phyloP scores from a whole-genome alignment of 1,140 invertebrate genomes.

The Teleopsis dalmanni region DNA sequence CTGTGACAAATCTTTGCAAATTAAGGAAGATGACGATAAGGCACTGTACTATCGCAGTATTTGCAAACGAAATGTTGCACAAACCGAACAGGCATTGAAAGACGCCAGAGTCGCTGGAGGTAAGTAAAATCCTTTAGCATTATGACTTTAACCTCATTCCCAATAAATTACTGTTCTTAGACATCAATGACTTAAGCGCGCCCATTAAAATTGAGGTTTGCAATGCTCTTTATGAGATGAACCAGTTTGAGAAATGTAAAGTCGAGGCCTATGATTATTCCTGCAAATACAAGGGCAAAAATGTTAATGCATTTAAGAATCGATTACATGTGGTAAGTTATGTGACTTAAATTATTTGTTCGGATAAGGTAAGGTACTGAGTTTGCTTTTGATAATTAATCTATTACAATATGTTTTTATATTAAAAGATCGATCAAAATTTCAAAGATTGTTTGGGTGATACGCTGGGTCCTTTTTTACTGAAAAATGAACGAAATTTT shows the following conservation, averaged over 20 bases:
- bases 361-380: not conserved
- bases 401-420: not conserved
- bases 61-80: slow-evolving; percentile 26
- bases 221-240: slow-evolving; percentile 29
- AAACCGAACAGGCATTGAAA: slow-evolving; percentile 22
- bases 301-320: slow-evolving; percentile 17
- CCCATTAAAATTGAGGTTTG: slow-evolving; percentile 16
- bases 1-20: slow-evolving; percentile 24
- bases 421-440: slow-evolving; percentile 21
- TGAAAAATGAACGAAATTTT: slow-evolving; percentile 19
- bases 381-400: not conserved
- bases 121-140: slow-evolving; percentile 11
- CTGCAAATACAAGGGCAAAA: slow-evolving; percentile 15
- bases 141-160: not conserved
- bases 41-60: slow-evolving; percentile 32
- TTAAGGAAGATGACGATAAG: slow-evolving; percentile 19
- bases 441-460: slow-evolving; percentile 23
- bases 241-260: slow-evolving; percentile 32
- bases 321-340: slow-evolving; percentile 20
- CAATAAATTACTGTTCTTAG: not conserved
- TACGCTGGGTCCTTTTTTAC: slow-evolving; percentile 21
- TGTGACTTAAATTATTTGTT: not conserved
- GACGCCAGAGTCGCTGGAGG: slow-evolving; percentile 23
- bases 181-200: slow-evolving; percentile 6
- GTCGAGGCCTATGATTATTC: slow-evolving; percentile 19